Base-by-base conservation (phyloP, 2,797 vertebrate species). In the Hoplostethus atlanticus region DNA sequence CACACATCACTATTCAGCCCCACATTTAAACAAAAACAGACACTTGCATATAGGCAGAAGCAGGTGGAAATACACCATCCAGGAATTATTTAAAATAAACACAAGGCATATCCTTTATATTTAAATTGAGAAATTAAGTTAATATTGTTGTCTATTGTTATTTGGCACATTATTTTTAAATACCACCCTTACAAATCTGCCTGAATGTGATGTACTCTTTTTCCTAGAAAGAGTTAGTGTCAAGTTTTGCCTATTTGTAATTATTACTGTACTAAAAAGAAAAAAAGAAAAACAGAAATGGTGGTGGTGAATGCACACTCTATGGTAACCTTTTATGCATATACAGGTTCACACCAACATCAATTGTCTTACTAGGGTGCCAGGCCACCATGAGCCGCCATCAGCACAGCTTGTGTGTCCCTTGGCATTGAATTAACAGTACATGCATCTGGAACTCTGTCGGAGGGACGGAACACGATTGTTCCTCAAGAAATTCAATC, bases 41-140 rank as follows among this genome's bases (percentile, higher is more conserved):
- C 84, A 84, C 79, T 85, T 87, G 85, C 90, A 83, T 71, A 67
- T 73, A 87, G 80, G 85, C 89, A 47, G 77, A 89, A 85, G 88
- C 90, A 92, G 92, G 89, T 92, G 86, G 90, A 89, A 90, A 90
- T 89, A 88, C 89, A 91, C 86, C 85, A 90, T 90, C 91, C 92
- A 91, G 91, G 90, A 91, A 92, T 92, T 93, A 92, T 87, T 89
- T 84, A 92, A 92, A 92, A 90, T 76, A 91, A 89, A 87, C 77
- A 85, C 86, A 66, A 78, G 85, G 84, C 86, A 87, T 76, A 64
- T 88, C 88, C 89, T 83, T 88, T 86, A 89, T 86, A 89, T 91
- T 89, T 31, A 80, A 88, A 89, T 91, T 91, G 89, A 87, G 91
- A 70, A 6, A 25, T 28, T 28, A 28, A 28, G 34, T 30, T 6